Evolutionary conservation across 2,888 invertebrate species (phyloP).

Genomic region (Melipona bicolor): DNA sequence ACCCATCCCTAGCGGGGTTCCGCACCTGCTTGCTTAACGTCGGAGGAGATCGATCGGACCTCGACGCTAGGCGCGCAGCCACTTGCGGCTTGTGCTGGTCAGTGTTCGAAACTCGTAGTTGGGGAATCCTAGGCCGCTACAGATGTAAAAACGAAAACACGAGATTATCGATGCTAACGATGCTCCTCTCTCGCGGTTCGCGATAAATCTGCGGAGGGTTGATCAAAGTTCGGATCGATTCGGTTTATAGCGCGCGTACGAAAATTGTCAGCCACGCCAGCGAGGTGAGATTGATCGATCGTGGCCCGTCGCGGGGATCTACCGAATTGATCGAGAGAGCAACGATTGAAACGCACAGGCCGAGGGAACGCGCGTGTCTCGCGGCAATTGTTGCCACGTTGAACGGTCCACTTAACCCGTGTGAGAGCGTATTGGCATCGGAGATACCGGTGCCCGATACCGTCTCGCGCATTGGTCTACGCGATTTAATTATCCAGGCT

Average conservation of each 20-base stretch:
- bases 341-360: conserved; percentile 53
- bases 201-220: background rate
- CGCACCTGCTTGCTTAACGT: too few species aligned
- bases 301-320: conserved; percentile 37
- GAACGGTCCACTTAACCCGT: conserved; percentile 65
- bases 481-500: conserved; percentile 68
- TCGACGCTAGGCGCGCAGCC: too few species aligned
- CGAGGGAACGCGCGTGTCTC: conserved; percentile 48
- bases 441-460: conserved; percentile 63
- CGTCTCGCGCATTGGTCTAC: conserved; percentile 60
- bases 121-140: too few species aligned
- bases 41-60: too few species aligned
- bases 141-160: background rate
- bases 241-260: background rate
- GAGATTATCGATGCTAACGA: background rate
- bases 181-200: background rate
- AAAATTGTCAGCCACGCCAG: conserved; percentile 16
- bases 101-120: too few species aligned
- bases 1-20: too few species aligned
- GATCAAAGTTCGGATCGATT: conserved; percentile 21
- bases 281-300: conserved; percentile 37
- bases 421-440: conserved; percentile 46
- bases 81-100: too few species aligned
- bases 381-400: conserved; percentile 62
- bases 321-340: conserved; percentile 34